Base-by-base conservation (phyloP, 2,113 vertebrate genomes). In the Archilochus colubris region DNA sequence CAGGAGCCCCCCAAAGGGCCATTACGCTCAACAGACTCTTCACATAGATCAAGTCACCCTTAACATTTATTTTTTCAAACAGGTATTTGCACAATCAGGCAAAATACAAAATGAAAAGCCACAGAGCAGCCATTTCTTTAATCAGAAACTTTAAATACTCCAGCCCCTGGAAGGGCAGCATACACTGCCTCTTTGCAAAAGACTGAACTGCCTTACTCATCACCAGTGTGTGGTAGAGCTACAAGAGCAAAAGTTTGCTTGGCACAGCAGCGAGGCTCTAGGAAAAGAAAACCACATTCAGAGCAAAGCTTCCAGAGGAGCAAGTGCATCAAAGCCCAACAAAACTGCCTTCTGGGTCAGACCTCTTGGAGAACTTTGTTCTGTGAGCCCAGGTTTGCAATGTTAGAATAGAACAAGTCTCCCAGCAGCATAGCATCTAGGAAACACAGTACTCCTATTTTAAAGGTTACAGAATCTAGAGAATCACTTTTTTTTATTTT, bases 221-320 rank as follows among this genome's bases (percentile, higher is more conserved):
- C 54, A 16, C 44, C 64, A 24, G 18, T 0, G 9, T 1, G 10
- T 3, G 23, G 27, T 1, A 72, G 38, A 53, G 6, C 4, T 2
- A 51, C 0, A 0, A 54, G 31, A 51, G 27, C 48, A 58, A 12
- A 48, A 25, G 16, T 23, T 27, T 14, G 64, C 46, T 8, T 11
- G 67, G 67, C 25, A 31, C 44, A 48, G 66, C 44, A 38, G 44
- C 1, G 28, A 62, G 25, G 5, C 61, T 33, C 69, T 4, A 53
- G 62, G 40, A 54, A 50, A n/a, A 46, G 10, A 3, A 31, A 61
- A 38, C 38, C 50, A 44, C 9, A 1, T 12, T 57, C 16, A 48
- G 33, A 59, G 27, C 33, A 57, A 74, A 75, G 17, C 28, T 61
- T 53, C n/a, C 44, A 48, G 18, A 51, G n/a, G 4, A 76, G 46